Evolutionary conservation across 2,888 invertebrate species (phyloP), one percentile per base, ranked within the genome.

Genomic region (Watsonalla cultraria): DNA sequence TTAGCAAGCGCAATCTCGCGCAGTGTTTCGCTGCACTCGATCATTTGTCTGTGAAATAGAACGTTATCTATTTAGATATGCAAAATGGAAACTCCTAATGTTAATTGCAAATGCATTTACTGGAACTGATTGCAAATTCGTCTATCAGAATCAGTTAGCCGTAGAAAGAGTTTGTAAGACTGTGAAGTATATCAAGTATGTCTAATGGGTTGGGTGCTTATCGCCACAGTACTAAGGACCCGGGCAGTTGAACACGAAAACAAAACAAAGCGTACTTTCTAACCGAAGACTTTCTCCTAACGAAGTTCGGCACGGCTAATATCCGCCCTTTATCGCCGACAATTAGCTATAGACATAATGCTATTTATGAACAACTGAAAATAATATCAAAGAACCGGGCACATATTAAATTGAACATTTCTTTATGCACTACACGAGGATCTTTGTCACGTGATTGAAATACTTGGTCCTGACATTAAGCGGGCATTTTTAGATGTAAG

Each of bases 181-280:
- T 39, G 45, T 55, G 54, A 60, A 66, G 61, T 62, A 24, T 68
- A 70, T 66, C 67, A 54, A 55, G 68, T 66, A 60, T 70, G 73
- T 74, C 62, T 67, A 72, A 70, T 70, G 61, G 61, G 64, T 61
- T 55, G 58, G 64, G 58, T 61, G 59, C 63, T 72, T 74, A 78
- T 76, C 73, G 71, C 55, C 57, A 60, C 39, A 61, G 61, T 56
- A 61, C 68, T 60, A 75, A 82, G 76, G 78, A 74, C 73, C 66
- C 72, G 62, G 71, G 69, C 62, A 74, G 66, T 68, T 69, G 68
- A 68, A 74, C 80, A 76, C 61, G 75, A 80, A 80, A 83, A 82
- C 80, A 76, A 82, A 82, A 82, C 82, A 82, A 82, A 77, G 78
- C 70, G 65, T 65, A 78, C 86, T 86, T 86, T 86, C 86, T 83